phyloP scores from a whole-genome alignment of 2,797 vertebrate species.

The Sarcophilus harrisii region DNA sequence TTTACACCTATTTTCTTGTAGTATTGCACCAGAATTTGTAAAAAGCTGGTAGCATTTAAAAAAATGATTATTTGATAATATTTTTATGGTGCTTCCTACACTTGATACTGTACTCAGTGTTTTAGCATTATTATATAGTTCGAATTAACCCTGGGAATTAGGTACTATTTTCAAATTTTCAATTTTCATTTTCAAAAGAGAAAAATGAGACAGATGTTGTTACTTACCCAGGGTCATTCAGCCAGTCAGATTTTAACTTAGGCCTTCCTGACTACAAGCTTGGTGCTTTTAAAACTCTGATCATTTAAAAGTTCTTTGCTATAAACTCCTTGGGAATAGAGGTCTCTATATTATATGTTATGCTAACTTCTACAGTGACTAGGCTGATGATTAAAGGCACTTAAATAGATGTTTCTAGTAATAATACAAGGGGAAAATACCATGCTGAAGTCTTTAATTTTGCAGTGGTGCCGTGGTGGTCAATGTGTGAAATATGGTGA shows the following conservation, averaged over 20 bases:
- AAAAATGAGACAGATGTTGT: neutral
- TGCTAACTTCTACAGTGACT: neutral
- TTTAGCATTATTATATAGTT: neutral
- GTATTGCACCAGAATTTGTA: neutral
- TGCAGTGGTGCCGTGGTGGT: conserved; percentile 93
- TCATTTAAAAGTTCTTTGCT: neutral
- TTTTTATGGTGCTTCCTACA: neutral
- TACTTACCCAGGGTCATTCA: neutral
- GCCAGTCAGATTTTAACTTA: neutral
- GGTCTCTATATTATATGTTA: rapidly evolving
- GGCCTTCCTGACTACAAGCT: neutral
- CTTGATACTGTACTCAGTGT: neutral
- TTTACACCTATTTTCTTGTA: neutral
- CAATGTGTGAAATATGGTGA: conserved; percentile 94
- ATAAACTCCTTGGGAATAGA: neutral
- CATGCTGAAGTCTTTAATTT: conserved; percentile 6
- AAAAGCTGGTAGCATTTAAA: neutral
- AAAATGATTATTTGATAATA: neutral
- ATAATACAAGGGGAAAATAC: neutral
- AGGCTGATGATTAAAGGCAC: neutral
- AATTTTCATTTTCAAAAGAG: neutral
- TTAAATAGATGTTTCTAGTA: neutral
- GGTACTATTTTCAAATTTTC: neutral
- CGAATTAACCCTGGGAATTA: neutral
- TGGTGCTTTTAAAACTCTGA: neutral